phyloP scores from a whole-genome alignment of 2,113 vertebrate species.

The Butorides virescens region DNA sequence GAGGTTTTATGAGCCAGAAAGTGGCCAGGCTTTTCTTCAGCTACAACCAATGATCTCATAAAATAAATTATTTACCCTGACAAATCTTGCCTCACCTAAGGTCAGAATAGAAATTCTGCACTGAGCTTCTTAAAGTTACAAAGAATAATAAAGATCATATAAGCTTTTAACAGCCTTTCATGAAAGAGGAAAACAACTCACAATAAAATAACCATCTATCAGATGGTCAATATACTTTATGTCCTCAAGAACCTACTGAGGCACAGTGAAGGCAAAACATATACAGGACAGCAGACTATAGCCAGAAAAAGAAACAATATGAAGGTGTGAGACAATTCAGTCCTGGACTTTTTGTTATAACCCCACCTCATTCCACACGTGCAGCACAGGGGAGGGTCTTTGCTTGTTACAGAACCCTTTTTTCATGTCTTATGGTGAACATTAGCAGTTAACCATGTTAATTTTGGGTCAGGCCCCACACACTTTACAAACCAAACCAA shows the following conservation, averaged over 20 bases:
- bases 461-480: not conserved
- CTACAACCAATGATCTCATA: not conserved
- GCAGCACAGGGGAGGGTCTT: accelerated
- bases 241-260: not conserved
- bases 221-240: not conserved
- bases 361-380: too few relatives aligned
- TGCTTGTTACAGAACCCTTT: not conserved
- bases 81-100: not conserved
- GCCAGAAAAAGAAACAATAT: not conserved
- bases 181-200: not conserved
- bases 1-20: not conserved
- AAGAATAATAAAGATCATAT: not conserved
- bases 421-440: not conserved
- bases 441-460: not conserved
- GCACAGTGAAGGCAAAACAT: not conserved
- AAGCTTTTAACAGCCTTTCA: not conserved
- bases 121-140: not conserved
- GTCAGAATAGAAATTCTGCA: not conserved
- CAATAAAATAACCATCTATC: not conserved
- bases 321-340: not conserved
- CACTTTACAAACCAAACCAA: not conserved
- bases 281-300: not conserved
- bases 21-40: not conserved
- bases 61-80: not conserved
- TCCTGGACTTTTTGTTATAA: not conserved